These are phyloP conservation scores for Selenia dentaria DNA, from an alignment of 2,888 invertebrate genomes.

Conservation along the genomic window DNA sequence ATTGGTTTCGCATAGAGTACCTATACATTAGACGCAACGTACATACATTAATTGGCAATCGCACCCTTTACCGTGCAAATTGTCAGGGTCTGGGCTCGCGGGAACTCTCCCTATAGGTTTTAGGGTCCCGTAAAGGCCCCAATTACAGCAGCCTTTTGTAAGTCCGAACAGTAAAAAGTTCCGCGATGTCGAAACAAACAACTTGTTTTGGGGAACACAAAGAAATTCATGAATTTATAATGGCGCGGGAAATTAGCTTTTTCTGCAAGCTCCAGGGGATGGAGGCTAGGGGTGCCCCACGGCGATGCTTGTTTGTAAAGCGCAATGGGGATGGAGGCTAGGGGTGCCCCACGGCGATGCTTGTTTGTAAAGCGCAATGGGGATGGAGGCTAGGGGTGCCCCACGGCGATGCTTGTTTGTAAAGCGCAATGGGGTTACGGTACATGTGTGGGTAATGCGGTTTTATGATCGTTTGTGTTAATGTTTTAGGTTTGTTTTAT, in stretches of 20 bases:
- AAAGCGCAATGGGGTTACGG: background rate
- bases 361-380: too few species aligned
- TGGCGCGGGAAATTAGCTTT: constrained; percentile 75
- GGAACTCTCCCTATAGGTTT: constrained; percentile 35
- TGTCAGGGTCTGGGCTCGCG: background rate
- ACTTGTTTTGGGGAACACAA: constrained; percentile 72
- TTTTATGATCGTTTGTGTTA: background rate
- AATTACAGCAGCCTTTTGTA: constrained; percentile 60
- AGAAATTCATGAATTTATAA: constrained; percentile 79
- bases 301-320: too few species aligned
- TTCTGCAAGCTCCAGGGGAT: constrained; percentile 51
- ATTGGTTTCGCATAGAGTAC: background rate
- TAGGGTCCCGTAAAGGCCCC: constrained; percentile 43
- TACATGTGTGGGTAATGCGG: background rate
- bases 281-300: constrained; percentile 17
- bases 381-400: constrained; percentile 19
- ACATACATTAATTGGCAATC: constrained; percentile 22
- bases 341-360: constrained; percentile 11
- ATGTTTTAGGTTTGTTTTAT: background rate
- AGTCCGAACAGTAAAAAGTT: constrained; percentile 47
- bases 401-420: constrained; percentile 6
- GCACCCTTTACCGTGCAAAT: constrained; percentile 17
- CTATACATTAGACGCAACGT: background rate
- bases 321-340: constrained; percentile 27
- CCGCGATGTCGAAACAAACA: constrained; percentile 68